Percentiles rank a stretch among this genome's conserved stretches.
These are phyloP conservation scores for Panagrolaimus sp. DNA, from an alignment of 1,140 invertebrate species.

Conservation along the genomic window DNA sequence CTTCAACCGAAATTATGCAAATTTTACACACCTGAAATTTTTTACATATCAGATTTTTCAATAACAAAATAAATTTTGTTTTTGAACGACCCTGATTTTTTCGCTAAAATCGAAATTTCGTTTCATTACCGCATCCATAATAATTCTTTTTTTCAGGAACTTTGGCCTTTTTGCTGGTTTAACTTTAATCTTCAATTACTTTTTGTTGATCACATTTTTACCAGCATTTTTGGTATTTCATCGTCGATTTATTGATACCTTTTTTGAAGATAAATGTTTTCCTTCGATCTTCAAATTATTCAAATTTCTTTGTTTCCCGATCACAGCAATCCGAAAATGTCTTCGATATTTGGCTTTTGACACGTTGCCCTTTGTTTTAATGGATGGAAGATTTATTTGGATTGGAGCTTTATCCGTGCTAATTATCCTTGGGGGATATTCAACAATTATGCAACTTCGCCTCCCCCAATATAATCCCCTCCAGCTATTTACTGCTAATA, in stretches of 20 bases:
- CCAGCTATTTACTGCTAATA: slow-evolving; percentile 49
- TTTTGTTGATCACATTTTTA: slow-evolving; percentile 54
- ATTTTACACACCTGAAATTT: neutral
- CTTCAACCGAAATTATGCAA: neutral
- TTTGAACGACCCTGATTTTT: neutral
- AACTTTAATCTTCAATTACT: slow-evolving; percentile 55
- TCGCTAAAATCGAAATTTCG: neutral
- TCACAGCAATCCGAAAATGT: neutral
- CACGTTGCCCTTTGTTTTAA: neutral
- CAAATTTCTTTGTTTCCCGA: neutral
- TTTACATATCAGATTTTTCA: neutral
- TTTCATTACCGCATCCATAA: neutral
- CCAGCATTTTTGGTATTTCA: slow-evolving; percentile 53
- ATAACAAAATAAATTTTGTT: neutral
- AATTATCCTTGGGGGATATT: slow-evolving; percentile 27
- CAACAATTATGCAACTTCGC: slow-evolving; percentile 40
- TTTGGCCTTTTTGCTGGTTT: slow-evolving; percentile 58
- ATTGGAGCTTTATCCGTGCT: slow-evolving; percentile 37
- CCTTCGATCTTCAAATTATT: neutral
- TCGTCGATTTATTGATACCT: slow-evolving; percentile 34
- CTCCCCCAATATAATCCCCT: slow-evolving; percentile 58
- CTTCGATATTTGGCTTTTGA: neutral
- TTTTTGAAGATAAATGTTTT: slow-evolving; percentile 12
- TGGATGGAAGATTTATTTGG: slow-evolving; percentile 50
- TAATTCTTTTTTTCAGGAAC: slow-evolving; percentile 33